phyloP scores from a whole-genome alignment of 23 tunicate species.

The Halocynthia roretzi region DNA sequence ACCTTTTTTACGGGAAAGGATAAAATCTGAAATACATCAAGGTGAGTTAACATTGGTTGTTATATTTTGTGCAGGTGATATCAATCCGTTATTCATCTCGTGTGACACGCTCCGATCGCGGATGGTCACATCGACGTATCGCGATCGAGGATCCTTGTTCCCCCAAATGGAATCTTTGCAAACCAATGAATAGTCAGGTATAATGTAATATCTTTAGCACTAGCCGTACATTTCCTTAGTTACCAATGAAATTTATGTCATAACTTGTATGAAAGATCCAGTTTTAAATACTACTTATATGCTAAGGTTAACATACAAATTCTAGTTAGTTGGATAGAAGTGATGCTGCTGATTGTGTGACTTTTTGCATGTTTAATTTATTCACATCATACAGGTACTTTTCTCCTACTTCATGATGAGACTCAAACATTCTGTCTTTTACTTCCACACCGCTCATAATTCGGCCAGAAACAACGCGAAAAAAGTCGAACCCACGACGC shows the following conservation, averaged over 20 bases:
- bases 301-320: too few species aligned
- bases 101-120: conserved; percentile 40
- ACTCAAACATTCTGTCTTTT: conserved; percentile 3
- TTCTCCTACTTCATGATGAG: background rate
- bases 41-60: too few species aligned
- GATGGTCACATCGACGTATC: conserved; percentile 73
- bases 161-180: conserved; percentile 66
- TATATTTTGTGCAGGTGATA: conserved; percentile 30
- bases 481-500: too few species aligned
- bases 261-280: too few species aligned
- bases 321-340: too few species aligned
- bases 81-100: conserved; percentile 18
- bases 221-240: background rate
- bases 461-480: background rate
- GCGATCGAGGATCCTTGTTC: conserved; percentile 80
- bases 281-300: too few species aligned
- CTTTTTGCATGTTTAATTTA: too few species aligned
- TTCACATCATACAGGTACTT: too few species aligned
- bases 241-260: too few species aligned
- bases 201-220: background rate
- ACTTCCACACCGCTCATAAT: conserved; percentile 10
- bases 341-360: too few species aligned
- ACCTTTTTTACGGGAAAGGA: too few species aligned
- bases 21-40: too few species aligned
- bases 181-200: conserved; percentile 71